Conservation (phyloP, 2,113 vertebrate species). For the Embiotoca jacksoni region DNA sequence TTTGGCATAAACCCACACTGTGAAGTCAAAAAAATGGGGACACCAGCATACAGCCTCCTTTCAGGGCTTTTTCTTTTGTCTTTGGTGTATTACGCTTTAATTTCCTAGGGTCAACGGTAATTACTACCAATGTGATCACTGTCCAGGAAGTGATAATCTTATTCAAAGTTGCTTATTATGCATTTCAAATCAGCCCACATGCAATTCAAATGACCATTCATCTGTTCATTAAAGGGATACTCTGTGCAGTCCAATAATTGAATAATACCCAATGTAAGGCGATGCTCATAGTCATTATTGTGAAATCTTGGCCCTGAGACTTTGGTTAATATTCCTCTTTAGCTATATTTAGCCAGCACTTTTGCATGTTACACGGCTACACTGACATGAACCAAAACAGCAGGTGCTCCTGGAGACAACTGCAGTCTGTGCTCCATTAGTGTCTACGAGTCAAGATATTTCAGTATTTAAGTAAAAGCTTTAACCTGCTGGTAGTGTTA, state of each 20-base stretch:
- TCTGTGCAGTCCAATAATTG: conserved; percentile 19
- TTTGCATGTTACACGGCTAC: neutral
- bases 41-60: conserved; percentile 5
- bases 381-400: neutral
- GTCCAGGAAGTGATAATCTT: conserved; percentile 15
- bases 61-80: neutral
- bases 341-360: neutral
- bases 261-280: conserved; percentile 29
- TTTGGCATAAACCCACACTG: conserved; percentile 38
- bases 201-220: conserved; percentile 50
- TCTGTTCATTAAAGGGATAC: conserved; percentile 43
- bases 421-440: neutral
- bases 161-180: conserved; percentile 48
- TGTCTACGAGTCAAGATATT: neutral
- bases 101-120: conserved; percentile 52
- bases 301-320: neutral
- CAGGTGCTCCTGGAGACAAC: neutral
- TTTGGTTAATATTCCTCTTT: neutral
- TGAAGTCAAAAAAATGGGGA: conserved; percentile 15
- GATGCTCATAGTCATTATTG: conserved; percentile 3
- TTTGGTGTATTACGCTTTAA: conserved; percentile 2
- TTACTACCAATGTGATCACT: conserved; percentile 41
- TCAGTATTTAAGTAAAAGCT: neutral
- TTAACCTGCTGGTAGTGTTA: neutral
- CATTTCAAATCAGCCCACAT: conserved; percentile 36